Conservation (phyloP, 2,888 invertebrate species). For the Drosophila flavopinicola region DNA sequence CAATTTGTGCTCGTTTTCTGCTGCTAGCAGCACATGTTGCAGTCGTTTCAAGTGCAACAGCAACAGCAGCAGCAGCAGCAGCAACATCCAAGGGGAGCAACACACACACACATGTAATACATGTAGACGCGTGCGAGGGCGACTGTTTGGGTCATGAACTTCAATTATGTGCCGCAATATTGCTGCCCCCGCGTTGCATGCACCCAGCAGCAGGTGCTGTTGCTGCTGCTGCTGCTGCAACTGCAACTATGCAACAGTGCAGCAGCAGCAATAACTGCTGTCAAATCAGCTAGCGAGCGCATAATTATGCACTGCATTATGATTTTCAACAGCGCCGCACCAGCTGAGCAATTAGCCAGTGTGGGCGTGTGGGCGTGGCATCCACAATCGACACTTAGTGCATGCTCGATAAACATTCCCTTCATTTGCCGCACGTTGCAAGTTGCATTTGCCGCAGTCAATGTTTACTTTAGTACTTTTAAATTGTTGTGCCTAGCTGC, state of each 20-base stretch:
- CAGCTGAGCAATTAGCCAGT: no score
- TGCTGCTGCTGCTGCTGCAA: conserved; percentile 12
- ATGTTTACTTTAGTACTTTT: conserved; percentile 41
- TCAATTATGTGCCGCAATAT: conserved; percentile 60
- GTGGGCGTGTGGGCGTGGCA: conserved; percentile 16
- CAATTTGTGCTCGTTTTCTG: conserved; percentile 45
- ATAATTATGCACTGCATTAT: conserved; percentile 54
- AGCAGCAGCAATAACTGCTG: conserved; percentile 51
- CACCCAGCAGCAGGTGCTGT: conserved; percentile 41
- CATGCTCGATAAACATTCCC: conserved; percentile 13
- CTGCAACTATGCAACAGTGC: conserved; percentile 6
- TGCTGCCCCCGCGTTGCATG: conserved; percentile 5
- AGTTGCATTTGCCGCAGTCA: conserved; percentile 30
- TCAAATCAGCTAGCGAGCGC: conserved; percentile 62
- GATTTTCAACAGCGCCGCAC: conserved; percentile 11
- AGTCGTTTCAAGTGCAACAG: conserved; percentile 41
- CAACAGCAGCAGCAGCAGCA: conserved; percentile 12
- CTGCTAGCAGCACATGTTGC: conserved; percentile 32
- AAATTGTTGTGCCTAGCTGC: conserved; percentile 17
- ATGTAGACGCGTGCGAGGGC: conserved; percentile 51
- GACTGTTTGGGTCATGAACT: conserved; percentile 69
- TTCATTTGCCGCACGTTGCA: conserved; percentile 8
- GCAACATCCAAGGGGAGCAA: conserved; percentile 19
- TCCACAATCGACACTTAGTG: conserved; percentile 27
- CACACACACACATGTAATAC: conserved; percentile 6